These are phyloP conservation scores for Parotocinclus haroldoi DNA, from an alignment of 2,797 vertebrate species.

Conservation along the genomic window DNA sequence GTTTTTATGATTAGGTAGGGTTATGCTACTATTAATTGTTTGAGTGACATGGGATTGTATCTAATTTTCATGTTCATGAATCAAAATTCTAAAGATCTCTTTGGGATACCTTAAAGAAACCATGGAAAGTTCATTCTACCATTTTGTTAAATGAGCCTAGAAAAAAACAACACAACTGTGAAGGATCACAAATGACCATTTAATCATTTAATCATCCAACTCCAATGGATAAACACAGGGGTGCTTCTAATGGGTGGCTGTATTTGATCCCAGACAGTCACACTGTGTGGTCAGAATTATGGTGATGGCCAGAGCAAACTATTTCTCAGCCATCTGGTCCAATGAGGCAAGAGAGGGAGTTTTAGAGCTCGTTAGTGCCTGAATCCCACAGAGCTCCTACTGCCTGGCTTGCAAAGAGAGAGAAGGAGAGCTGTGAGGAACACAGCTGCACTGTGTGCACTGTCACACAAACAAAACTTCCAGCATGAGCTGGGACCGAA, in stretches of 20 bases:
- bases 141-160: too few species aligned
- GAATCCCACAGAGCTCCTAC: constrained; percentile 66
- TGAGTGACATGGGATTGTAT: too few species aligned
- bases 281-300: constrained; percentile 1
- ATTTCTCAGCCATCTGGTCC: constrained; percentile 64
- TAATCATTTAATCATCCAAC: constrained; percentile 41
- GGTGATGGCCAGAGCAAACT: constrained; percentile 10
- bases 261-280: constrained; percentile 25
- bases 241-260: not conserved
- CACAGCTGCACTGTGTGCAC: constrained; percentile 67
- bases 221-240: constrained; percentile 33
- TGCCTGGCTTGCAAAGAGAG: constrained; percentile 58
- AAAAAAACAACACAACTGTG: constrained; percentile 17
- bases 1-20: too few species aligned
- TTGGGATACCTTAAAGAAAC: too few species aligned
- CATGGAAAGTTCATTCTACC: too few species aligned
- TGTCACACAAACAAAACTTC: constrained; percentile 68
- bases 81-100: too few species aligned
- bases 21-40: too few species aligned
- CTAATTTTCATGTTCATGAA: too few species aligned
- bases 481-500: constrained; percentile 66
- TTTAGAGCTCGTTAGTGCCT: constrained; percentile 68
- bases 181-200: constrained; percentile 3
- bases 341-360: constrained; percentile 59
- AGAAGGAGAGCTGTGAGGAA: constrained; percentile 58